Evolutionary conservation across 2,888 invertebrate genomes (phyloP), one percentile per base, ranked within the genome.

Genomic region (Stenichneumon culpator): DNA sequence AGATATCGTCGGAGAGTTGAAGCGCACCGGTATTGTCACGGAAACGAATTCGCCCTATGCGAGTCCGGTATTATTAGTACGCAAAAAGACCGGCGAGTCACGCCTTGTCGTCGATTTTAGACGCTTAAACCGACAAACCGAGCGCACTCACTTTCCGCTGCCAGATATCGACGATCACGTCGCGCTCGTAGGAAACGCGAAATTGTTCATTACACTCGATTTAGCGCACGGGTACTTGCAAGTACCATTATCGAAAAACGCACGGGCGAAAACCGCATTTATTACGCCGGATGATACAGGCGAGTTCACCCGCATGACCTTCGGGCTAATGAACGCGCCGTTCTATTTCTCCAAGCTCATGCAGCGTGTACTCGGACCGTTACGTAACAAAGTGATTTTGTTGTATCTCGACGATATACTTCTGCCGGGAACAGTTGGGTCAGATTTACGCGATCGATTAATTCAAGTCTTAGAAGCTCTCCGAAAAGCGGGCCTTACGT

Each of bases 401-500:
- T 79, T 72, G 6, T 73, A 81, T 14, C 44, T 79, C 6, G 79
- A 79, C 25, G 72, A 79, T 36, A 50, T 79, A n/a, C 28, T 79
- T 3, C 11, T 79, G 3, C 63, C 79, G 16, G 70, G 57, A 39
- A 74, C 22, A n/a, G 69, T 82, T 9, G 90, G 89, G 88, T 36
- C 74, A 0, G 89, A 90, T 22, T 87, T 91, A 75, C n/a, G 19
- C 1, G 28, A 39, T 3, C 54, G 36, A 1, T 28, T 74, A 5
- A 19, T n/a, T 2, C 19, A n/a, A 9, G 63, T 74, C 7, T 39
- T 69, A 11, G 44, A 68, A 4, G 78, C 68, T 25, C 39, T 78
- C 5, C 22, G 68, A 9, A 25, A 57, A 9, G 89, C 89, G 0
- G 86, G 88, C 1, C 78, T 92, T 9, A 92, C 90, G 0, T 67